Conservation (phyloP, 2,888 invertebrate species). For the Cryptocheilus praepositus region DNA sequence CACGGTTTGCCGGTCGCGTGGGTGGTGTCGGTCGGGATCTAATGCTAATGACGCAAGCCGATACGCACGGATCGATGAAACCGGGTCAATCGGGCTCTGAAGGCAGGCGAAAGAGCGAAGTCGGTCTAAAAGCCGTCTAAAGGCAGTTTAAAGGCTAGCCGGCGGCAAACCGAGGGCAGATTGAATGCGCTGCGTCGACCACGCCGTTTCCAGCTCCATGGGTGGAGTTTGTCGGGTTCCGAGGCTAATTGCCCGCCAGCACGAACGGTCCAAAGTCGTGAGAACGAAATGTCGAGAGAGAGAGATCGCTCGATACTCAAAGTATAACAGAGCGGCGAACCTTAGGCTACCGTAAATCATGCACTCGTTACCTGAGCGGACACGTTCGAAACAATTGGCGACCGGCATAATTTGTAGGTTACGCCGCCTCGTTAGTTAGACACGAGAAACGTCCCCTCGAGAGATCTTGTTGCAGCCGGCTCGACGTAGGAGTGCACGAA, state of each 20-base stretch:
- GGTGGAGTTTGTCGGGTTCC: conserved; percentile 12
- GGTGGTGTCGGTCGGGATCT: conserved; percentile 43
- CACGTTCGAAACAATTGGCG: too few species aligned
- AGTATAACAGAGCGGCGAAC: too few species aligned
- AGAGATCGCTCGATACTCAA: not conserved
- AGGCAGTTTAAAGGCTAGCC: too few species aligned
- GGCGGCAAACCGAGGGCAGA: not conserved
- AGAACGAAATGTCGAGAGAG: conserved; percentile 6
- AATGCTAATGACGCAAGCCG: conserved; percentile 20
- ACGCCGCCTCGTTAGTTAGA: too few species aligned
- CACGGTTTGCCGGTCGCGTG: conserved; percentile 40
- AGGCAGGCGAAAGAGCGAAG: not conserved
- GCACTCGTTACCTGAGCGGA: too few species aligned
- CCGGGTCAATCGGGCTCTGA: conserved; percentile 48
- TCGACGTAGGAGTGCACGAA: too few species aligned
- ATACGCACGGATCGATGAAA: conserved; percentile 37
- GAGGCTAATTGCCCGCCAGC: conserved; percentile 10
- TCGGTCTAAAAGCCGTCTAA: too few species aligned
- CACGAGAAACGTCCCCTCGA: too few species aligned
- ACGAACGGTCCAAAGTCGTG: not conserved
- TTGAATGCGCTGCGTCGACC: not conserved
- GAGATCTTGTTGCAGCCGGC: too few species aligned
- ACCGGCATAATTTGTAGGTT: too few species aligned
- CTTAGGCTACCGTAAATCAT: too few species aligned
- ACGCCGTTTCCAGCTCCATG: conserved; percentile 16